Percentiles rank a stretch among this genome's conserved stretches.
Evolutionary conservation across 2,113 vertebrate genomes (phyloP).

Genomic region (Monopterus albus): DNA sequence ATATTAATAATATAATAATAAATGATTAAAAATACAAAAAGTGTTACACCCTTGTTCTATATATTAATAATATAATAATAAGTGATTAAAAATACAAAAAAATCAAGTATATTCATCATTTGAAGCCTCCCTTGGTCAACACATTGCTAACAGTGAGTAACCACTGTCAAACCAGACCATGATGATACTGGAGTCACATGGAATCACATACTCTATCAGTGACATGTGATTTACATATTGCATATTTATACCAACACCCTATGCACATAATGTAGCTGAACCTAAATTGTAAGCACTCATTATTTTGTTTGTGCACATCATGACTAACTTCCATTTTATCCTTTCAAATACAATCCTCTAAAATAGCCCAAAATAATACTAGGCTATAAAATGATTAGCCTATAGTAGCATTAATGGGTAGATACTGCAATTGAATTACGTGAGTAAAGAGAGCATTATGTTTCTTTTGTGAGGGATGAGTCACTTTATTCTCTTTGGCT

Average conservation of each 20-base stretch:
- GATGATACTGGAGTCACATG: neutral
- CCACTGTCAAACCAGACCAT: neutral
- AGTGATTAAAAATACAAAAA: no score
- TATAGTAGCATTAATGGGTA: conserved; percentile 40
- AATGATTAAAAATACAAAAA: no score
- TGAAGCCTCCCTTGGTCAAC: no score
- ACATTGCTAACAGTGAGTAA: neutral
- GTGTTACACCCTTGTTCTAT: no score
- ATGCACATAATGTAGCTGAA: no score
- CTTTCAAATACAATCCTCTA: conserved; percentile 6
- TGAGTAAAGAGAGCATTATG: conserved; percentile 48
- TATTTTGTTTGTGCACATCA: conserved; percentile 10
- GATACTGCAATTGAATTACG: conserved; percentile 59
- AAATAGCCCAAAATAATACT: conserved; percentile 33
- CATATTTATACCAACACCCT: no score
- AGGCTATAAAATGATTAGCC: conserved; percentile 35
- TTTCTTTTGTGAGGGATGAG: conserved; percentile 60
- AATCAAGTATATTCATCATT: no score
- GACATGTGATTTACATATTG: no score
- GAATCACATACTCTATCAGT: neutral
- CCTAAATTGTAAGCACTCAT: neutral
- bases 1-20: neutral
- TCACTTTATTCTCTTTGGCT: conserved; percentile 62
- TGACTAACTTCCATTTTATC: conserved; percentile 13
- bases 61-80: no score